Percentiles rank a stretch among this genome's conserved stretches.
phyloP scores from a whole-genome alignment of 2,113 vertebrate species.

The Tapirus terrestris region DNA sequence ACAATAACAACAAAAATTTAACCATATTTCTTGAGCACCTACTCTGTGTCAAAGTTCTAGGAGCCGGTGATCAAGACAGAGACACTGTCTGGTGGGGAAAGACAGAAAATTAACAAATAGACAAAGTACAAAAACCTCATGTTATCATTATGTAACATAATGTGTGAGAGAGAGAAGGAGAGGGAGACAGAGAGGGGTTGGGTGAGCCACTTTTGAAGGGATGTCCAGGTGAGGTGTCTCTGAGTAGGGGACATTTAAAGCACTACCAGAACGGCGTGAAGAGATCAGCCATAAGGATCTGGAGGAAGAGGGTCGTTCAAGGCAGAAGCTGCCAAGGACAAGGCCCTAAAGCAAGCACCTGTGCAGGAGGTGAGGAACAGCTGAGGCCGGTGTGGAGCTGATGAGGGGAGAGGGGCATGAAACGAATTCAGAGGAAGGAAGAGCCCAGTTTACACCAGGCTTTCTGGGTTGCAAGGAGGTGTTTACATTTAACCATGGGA shows the following conservation, averaged over 20 bases:
- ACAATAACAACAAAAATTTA: not conserved
- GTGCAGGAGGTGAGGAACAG: not conserved
- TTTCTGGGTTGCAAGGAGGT: not conserved
- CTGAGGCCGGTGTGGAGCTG: not conserved
- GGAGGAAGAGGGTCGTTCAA: not conserved
- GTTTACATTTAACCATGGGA: not conserved
- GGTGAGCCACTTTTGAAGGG: not conserved
- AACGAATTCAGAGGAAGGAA: not conserved
- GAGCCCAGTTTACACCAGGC: not conserved
- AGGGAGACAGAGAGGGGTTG: too few species aligned
- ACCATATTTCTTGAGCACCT: not conserved
- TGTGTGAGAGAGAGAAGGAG: not conserved
- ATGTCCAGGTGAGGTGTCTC: not conserved
- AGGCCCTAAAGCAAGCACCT: not conserved
- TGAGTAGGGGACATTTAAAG: not conserved
- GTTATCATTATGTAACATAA: not conserved
- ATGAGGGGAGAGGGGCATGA: fast-evolving
- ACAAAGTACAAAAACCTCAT: not conserved
- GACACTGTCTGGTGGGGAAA: not conserved
- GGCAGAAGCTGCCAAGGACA: not conserved
- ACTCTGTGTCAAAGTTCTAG: not conserved
- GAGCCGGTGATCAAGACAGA: not conserved
- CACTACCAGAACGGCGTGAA: not conserved
- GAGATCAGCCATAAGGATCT: not conserved
- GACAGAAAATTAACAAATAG: not conserved